phyloP scores from a whole-genome alignment of 2,888 invertebrate genomes.

The Rhagonycha lutea region DNA sequence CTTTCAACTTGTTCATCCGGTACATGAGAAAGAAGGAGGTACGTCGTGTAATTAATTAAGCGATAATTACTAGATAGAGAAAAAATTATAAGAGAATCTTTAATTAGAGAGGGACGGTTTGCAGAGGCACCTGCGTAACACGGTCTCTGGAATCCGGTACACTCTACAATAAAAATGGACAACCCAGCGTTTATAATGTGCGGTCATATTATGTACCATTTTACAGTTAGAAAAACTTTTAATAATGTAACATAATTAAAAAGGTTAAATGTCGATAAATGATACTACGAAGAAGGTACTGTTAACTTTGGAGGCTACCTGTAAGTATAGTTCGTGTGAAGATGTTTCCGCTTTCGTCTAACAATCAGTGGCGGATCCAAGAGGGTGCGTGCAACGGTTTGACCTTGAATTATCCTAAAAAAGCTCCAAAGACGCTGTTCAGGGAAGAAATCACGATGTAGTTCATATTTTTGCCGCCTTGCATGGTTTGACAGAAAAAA shows the following conservation, averaged over 20 bases:
- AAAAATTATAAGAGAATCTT: slow-evolving; percentile 31
- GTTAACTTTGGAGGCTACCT: background rate
- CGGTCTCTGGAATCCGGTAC: slow-evolving; percentile 32
- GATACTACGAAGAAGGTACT: background rate
- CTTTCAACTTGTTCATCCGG: background rate
- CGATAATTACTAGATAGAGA: slow-evolving; percentile 41
- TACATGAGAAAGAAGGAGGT: slow-evolving; percentile 6
- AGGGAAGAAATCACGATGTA: no score
- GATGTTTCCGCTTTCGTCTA: background rate
- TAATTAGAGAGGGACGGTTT: slow-evolving; percentile 35
- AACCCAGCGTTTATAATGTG: slow-evolving; percentile 10
- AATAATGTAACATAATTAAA: slow-evolving; percentile 1
- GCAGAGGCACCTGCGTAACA: slow-evolving; percentile 37
- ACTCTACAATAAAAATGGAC: slow-evolving; percentile 16
- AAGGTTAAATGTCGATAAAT: background rate
- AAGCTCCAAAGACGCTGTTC: no score
- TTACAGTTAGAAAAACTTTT: background rate
- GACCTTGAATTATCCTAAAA: no score
- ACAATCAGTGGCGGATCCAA: background rate
- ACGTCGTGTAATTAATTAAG: slow-evolving; percentile 42
- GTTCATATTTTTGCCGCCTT: no score
- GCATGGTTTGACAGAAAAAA: no score
- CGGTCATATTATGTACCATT: slow-evolving; percentile 2
- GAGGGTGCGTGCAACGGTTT: no score
- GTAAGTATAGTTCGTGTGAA: background rate